Percentiles rank a stretch among this genome's conserved stretches.
phyloP scores from a whole-genome alignment of 2,113 vertebrate genomes.

The Pterophyllum scalare region DNA sequence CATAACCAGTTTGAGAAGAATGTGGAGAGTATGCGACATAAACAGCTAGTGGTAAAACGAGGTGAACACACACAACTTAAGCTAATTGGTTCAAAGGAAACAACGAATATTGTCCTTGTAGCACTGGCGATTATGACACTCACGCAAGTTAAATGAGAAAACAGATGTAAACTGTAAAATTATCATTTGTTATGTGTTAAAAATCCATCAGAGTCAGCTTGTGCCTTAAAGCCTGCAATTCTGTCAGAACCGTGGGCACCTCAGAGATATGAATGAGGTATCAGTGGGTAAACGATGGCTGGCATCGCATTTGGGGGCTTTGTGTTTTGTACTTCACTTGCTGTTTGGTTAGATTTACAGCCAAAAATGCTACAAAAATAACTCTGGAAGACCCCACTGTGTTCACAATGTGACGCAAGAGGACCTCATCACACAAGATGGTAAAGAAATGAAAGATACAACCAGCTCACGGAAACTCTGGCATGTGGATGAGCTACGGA shows the following conservation, averaged over 20 bases:
- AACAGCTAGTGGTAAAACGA: not conserved
- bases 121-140: not conserved
- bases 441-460: not conserved
- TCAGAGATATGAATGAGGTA: not conserved
- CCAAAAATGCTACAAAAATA: not conserved
- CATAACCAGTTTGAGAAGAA: slow-evolving; percentile 3
- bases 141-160: not conserved
- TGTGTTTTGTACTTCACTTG: not conserved
- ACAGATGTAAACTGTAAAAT: not conserved
- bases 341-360: not conserved
- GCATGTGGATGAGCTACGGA: not conserved
- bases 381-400: not conserved
- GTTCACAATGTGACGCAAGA: not conserved
- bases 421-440: not conserved
- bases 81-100: not conserved
- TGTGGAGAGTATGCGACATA: not conserved
- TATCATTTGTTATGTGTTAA: not conserved
- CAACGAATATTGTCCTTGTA: not conserved
- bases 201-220: not conserved
- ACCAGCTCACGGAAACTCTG: not conserved
- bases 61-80: not conserved
- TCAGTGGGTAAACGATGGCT: not conserved
- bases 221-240: not conserved
- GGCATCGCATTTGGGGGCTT: too few relatives aligned
- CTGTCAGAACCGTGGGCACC: not conserved